A percentile compares a stretch with the other conserved stretches of the same genome.
Evolutionary conservation across 1,140 invertebrate genomes (phyloP).

Genomic region (Drosophila novamexicana): DNA sequence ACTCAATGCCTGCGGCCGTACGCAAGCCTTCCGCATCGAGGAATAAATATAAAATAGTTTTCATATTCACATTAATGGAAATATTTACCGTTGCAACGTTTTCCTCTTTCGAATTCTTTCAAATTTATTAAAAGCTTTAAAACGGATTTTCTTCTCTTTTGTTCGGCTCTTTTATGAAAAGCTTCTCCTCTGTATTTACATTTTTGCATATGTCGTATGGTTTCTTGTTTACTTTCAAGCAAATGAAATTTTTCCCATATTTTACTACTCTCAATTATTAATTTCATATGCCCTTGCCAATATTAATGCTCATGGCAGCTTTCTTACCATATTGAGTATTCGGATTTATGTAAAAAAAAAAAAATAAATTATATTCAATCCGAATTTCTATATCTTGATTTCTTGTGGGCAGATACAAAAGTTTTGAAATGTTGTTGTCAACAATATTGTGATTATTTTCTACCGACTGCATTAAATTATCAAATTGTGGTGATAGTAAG

Average conservation of each 20-base stretch:
- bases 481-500: no score
- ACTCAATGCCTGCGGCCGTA: slow-evolving; percentile 17
- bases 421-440: no score
- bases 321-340: slow-evolving; percentile 5
- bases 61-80: slow-evolving; percentile 28
- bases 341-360: not conserved
- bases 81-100: slow-evolving; percentile 10
- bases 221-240: slow-evolving; percentile 55
- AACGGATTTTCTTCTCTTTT: slow-evolving; percentile 7
- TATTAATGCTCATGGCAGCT: not conserved
- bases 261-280: slow-evolving; percentile 19
- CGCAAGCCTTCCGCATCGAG: slow-evolving; percentile 6
- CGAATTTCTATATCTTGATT: not conserved
- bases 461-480: not conserved
- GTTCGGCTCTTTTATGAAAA: slow-evolving; percentile 11
- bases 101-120: slow-evolving; percentile 3
- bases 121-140: slow-evolving; percentile 28
- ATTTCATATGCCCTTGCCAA: slow-evolving; percentile 18
- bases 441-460: not conserved
- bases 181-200: slow-evolving; percentile 16
- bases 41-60: slow-evolving; percentile 43
- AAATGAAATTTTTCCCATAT: slow-evolving; percentile 44
- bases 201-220: slow-evolving; percentile 15
- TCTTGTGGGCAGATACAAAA: not conserved
- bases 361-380: not conserved